These are phyloP conservation scores for Neodiprion virginianus DNA, from an alignment of 1,140 invertebrate genomes.

Conservation along the genomic window DNA sequence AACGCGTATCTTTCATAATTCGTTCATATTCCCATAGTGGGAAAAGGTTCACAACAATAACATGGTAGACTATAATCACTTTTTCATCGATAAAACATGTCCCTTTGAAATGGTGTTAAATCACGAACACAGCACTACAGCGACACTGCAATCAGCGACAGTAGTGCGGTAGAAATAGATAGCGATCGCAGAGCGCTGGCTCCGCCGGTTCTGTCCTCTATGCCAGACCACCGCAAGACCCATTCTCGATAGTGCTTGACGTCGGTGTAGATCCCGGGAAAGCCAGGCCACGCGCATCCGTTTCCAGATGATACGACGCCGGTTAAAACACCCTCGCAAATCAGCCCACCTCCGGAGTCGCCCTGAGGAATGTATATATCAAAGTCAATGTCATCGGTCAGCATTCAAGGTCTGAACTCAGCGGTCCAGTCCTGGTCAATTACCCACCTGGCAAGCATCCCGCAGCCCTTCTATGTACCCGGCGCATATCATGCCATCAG, in stretches of 20 bases:
- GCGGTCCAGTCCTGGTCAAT: background rate
- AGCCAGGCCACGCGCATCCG: slow-evolving; percentile 62
- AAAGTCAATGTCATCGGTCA: background rate
- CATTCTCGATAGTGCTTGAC: slow-evolving; percentile 59
- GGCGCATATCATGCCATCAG: slow-evolving; percentile 75
- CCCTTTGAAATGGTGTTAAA: background rate
- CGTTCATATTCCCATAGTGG: background rate
- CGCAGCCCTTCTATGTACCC: slow-evolving; percentile 70
- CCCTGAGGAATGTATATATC: slow-evolving; percentile 47
- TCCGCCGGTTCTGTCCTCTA: background rate
- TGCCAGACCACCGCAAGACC: slow-evolving; percentile 44
- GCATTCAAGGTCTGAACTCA: too few relatives aligned
- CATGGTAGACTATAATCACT: background rate
- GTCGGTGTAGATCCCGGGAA: slow-evolving; percentile 64
- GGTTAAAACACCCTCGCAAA: slow-evolving; percentile 54
- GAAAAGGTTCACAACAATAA: background rate
- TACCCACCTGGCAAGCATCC: slow-evolving; percentile 73
- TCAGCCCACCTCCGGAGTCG: slow-evolving; percentile 62
- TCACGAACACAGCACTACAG: too few relatives aligned
- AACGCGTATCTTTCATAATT: background rate
- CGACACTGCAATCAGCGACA: too few relatives aligned
- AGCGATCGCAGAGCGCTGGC: background rate
- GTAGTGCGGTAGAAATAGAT: too few relatives aligned
- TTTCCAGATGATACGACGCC: slow-evolving; percentile 66
- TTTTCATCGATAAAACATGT: background rate